phyloP scores from a whole-genome alignment of 2,888 invertebrate species.

The Aspidiotus rigidus region DNA sequence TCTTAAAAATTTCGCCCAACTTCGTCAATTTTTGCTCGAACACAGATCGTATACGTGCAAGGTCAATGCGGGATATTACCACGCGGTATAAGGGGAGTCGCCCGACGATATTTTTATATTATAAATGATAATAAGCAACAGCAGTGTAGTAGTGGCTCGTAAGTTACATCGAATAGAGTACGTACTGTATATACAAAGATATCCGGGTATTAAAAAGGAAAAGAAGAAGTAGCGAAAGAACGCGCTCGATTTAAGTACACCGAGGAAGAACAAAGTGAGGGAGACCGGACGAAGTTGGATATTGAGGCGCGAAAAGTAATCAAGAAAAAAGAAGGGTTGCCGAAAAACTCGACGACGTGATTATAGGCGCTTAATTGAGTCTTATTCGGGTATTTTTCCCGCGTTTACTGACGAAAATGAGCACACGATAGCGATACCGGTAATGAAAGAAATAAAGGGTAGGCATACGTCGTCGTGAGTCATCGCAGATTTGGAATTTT shows the following conservation, averaged over 20 bases:
- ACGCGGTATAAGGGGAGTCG: no score
- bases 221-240: neutral
- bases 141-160: no score
- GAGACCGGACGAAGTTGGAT: neutral
- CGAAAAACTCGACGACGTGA: conserved; percentile 27
- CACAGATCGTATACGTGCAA: no score
- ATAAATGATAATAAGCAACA: no score
- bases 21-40: no score
- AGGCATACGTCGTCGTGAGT: no score
- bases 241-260: neutral
- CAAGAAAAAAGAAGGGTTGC: conserved; percentile 28
- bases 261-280: neutral
- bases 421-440: neutral
- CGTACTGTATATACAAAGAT: neutral
- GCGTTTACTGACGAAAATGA: neutral
- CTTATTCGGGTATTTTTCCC: conserved; percentile 13
- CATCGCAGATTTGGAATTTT: neutral
- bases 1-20: no score
- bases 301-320: conserved; percentile 18
- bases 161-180: neutral
- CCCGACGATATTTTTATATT: no score
- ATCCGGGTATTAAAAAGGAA: neutral
- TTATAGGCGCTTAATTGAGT: conserved; percentile 32
- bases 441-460: neutral
- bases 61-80: no score